Conservation (phyloP, 2,888 invertebrate species). For the Disparrhopalites patrizii region DNA sequence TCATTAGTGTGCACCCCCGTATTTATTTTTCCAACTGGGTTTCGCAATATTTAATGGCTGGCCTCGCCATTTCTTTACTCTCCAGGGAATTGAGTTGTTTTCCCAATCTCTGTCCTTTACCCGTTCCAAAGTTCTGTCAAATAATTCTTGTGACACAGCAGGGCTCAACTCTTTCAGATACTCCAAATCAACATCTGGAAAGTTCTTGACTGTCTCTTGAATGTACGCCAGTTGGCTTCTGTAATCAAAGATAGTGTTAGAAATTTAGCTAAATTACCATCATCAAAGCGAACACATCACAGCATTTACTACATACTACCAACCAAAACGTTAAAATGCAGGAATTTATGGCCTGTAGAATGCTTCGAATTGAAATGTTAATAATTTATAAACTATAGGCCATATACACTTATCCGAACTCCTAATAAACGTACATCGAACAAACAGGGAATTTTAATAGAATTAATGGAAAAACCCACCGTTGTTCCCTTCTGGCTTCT, state of each 20-base stretch:
- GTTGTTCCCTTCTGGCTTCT: not conserved
- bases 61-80: not conserved
- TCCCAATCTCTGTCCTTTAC: slow-evolving; percentile 12
- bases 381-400: not conserved
- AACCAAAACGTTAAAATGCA: not conserved
- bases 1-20: too few relatives aligned
- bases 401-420: too few relatives aligned
- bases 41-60: too few relatives aligned
- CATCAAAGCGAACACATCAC: not conserved
- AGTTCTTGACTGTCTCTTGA: slow-evolving; percentile 53
- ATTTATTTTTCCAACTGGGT: too few relatives aligned
- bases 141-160: slow-evolving; percentile 58
- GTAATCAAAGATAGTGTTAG: slow-evolving; percentile 50
- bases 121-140: slow-evolving; percentile 61
- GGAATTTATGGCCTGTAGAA: slow-evolving; percentile 55
- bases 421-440: too few relatives aligned
- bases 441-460: slow-evolving; percentile 20
- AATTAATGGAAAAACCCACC: slow-evolving; percentile 18
- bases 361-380: slow-evolving; percentile 58
- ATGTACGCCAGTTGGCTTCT: slow-evolving; percentile 48
- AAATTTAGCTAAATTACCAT: too few relatives aligned
- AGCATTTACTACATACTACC: not conserved
- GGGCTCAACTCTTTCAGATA: slow-evolving; percentile 70
- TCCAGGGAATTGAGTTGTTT: slow-evolving; percentile 16
- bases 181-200: slow-evolving; percentile 71